Evolutionary conservation across 2,113 vertebrate species (phyloP), one percentile per base, ranked within the genome.

Genomic region (Oreocharis arfaki): DNA sequence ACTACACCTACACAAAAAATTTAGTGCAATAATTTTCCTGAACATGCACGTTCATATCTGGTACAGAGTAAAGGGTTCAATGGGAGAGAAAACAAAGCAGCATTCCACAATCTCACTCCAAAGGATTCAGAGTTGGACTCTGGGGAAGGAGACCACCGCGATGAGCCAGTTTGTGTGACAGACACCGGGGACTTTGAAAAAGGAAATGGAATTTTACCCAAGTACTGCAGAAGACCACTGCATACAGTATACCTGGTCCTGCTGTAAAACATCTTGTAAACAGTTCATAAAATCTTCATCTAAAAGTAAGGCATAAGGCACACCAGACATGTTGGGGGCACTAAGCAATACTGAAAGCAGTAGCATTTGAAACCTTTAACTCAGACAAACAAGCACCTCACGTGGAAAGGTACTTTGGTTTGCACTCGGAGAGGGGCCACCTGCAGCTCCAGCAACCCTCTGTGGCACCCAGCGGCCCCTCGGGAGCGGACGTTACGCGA

Each of bases 261-360:
- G 97, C 96, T 97, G 96, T 97, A 98, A 96, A 97, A 97, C 97
- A 94, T 96, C 97, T 96, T 98, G 98, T 98, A 98, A 98, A 98
- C 98, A 98, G 97, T 97, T 97, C 96, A 97, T 84, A 97, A 97
- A 97, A 96, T 97, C 95, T 97, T 97, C 97, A 96, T 96, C 97
- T 97, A 97, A 97, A 98, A 97, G 95, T 98, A 98, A 98, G 97
- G 97, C 97, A 98, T 98, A 98, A 98, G 98, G 98, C 98, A 98
- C 98, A 97, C 97, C 97, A 98, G 97, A 98, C 97, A 96, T 97
- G 97, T 96, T 95, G 95, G 98, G 97, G 97, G 97, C 92, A 97
- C 95, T 97, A 97, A 96, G 96, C 94, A 94, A 97, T 94, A 96
- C 94, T 87, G 95, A 97, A 97, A 96, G 96, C 95, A 97, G 93